Conservation (phyloP, 2,888 invertebrate species). For the Crocallis elinguaria region DNA sequence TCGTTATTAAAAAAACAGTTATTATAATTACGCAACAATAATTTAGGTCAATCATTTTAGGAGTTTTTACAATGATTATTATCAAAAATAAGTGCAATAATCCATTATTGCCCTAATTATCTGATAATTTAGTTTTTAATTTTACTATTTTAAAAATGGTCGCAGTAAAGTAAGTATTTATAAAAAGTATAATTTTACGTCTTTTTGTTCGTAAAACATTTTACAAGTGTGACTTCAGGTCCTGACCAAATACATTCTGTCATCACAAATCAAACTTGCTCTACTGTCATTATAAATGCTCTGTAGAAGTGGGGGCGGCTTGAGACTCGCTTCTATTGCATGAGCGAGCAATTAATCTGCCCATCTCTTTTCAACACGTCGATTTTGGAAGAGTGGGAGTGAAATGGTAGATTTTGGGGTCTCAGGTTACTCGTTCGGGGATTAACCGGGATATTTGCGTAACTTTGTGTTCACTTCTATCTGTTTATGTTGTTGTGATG, state of each 20-base stretch:
- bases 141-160: too few species aligned
- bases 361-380: constrained; percentile 26
- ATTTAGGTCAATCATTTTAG: too few species aligned
- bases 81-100: too few species aligned
- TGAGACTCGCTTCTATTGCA: constrained; percentile 24
- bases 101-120: too few species aligned
- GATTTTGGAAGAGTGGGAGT: constrained; percentile 15
- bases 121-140: too few species aligned
- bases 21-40: too few species aligned
- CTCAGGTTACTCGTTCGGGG: constrained; percentile 31
- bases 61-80: too few species aligned
- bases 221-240: not conserved
- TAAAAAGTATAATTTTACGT: too few species aligned
- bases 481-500: constrained; percentile 40
- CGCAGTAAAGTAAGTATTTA: too few species aligned
- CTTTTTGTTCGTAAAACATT: too few species aligned
- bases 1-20: too few species aligned
- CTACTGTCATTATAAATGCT: constrained; percentile 11
- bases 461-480: constrained; percentile 35
- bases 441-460: constrained; percentile 42
- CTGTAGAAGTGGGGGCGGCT: constrained; percentile 24
- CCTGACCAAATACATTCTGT: not conserved
- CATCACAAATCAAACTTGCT: not conserved
- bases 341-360: constrained; percentile 23
- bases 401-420: constrained; percentile 18